phyloP scores from a whole-genome alignment of 1,140 invertebrate species.

The Copidosoma floridanum region DNA sequence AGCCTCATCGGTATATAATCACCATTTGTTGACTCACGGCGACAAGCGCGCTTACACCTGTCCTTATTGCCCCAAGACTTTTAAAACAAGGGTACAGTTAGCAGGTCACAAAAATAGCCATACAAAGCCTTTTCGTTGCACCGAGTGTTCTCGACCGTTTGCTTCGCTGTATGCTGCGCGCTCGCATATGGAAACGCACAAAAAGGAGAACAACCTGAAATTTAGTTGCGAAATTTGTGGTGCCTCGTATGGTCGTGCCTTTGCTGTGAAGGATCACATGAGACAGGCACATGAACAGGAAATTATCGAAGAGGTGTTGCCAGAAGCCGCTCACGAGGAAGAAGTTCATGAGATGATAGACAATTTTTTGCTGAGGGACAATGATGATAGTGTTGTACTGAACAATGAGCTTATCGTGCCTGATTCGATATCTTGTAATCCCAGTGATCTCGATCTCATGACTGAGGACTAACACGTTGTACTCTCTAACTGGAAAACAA shows the following conservation, averaged over 20 bases:
- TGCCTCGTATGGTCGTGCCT: constrained; percentile 69
- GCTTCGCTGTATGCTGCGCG: constrained; percentile 71
- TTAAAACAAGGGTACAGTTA: constrained; percentile 73
- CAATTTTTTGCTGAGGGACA: constrained; percentile 39
- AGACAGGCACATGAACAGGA: constrained; percentile 60
- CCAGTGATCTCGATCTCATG: too few species aligned
- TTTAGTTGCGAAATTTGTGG: constrained; percentile 70
- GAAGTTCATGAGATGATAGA: constrained; percentile 46
- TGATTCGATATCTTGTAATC: too few species aligned
- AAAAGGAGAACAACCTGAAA: constrained; percentile 68
- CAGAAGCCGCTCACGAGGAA: constrained; percentile 47
- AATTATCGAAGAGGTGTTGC: constrained; percentile 38
- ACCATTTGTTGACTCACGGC: constrained; percentile 70
- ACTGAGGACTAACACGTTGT: too few species aligned
- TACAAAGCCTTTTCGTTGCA: constrained; percentile 73
- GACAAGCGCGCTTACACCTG: constrained; percentile 70
- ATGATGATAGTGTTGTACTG: constrained; percentile 40
- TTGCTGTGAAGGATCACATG: constrained; percentile 70
- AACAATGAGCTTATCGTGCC: constrained; percentile 43
- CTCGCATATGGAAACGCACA: constrained; percentile 69
- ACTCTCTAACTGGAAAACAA: too few species aligned
- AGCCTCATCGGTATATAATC: constrained; percentile 72
- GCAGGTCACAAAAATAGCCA: constrained; percentile 76
- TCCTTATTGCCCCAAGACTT: constrained; percentile 71
- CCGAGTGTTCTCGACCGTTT: constrained; percentile 68